Evolutionary conservation across 1,140 invertebrate genomes (phyloP), one percentile per base, ranked within the genome.

Genomic region (Adoxophyes honmai): DNA sequence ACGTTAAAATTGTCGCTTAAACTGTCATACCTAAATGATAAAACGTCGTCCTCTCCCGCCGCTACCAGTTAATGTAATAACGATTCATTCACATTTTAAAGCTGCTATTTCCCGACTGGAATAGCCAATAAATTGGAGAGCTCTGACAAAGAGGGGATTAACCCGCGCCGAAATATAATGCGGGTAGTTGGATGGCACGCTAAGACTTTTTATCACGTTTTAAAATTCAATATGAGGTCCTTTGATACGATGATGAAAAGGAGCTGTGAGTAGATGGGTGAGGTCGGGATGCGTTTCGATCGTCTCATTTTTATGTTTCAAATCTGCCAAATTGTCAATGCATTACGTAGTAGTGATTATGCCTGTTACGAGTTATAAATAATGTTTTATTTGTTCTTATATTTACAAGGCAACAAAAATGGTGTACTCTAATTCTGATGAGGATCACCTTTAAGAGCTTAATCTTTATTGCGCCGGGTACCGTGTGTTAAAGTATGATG

Each of bases 81-180:
- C 42, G 42, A 33, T 48, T 48, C 42, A 48, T 48, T 48, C 42
- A 48, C 18, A 48, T 48, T 48, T 48, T 48, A 48, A 48, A 48
- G 42, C 42, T 48, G 42, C 42, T 21, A 48, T 48, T 48, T 48
- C 42, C 42, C 42, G 42, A 48, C 16, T 48, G 42, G 42, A 48
- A 48, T 48, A 48, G 42, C 42, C 42, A 48, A 48, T 48, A 48
- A 48, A 48, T 48, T 48, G 42, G 42, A 16, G 0, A 14, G 18
- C 42, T 48, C 16, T 48, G 42, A 48, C 42, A 48, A 48, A 48
- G 18, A n/a, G 42, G 16, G 28, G 42, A 48, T 48, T 48, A 48
- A 48, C 42, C 14, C 18, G 15, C 16, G 11, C 39, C 42, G 9
- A 48, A 7, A 48, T 48, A 21, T 48, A 48, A 48, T 21, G 28